Evolutionary conservation across 2,113 vertebrate genomes (phyloP).

Genomic region (Formicarius rufipectus): DNA sequence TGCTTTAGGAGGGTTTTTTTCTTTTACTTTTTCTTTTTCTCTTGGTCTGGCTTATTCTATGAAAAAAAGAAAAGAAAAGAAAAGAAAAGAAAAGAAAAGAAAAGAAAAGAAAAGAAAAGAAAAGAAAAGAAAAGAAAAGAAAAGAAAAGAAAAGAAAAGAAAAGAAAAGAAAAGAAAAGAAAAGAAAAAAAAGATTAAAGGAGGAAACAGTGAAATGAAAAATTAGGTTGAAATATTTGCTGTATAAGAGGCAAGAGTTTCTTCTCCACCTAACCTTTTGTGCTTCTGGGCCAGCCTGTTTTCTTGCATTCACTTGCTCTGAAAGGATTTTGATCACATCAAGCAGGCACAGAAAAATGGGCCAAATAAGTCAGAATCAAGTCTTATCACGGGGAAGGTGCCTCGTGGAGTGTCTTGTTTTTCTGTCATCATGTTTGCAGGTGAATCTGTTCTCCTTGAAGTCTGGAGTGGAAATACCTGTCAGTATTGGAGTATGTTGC

Average conservation of each 20-base stretch:
- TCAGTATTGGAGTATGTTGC: background rate
- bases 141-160: background rate
- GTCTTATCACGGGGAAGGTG: background rate
- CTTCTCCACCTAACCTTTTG: background rate
- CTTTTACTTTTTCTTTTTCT: background rate
- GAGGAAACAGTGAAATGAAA: background rate
- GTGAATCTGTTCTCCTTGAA: background rate
- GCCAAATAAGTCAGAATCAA: background rate
- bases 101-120: background rate
- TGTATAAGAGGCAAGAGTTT: background rate
- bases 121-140: background rate
- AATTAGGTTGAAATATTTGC: background rate
- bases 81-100: background rate
- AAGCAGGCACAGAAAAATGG: background rate
- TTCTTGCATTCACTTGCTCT: background rate
- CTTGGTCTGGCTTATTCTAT: background rate
- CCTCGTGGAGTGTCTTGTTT: background rate
- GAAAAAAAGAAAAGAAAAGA: background rate
- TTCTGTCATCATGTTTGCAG: background rate
- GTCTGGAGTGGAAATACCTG: background rate
- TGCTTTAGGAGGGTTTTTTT: background rate
- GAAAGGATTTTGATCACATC: background rate
- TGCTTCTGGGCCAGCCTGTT: background rate
- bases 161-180: background rate
- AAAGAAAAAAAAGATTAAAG: background rate